A percentile compares a stretch with the other conserved stretches of the same genome.
phyloP scores from a whole-genome alignment of 2,113 vertebrate genomes.

The Lampris megalopsis region DNA sequence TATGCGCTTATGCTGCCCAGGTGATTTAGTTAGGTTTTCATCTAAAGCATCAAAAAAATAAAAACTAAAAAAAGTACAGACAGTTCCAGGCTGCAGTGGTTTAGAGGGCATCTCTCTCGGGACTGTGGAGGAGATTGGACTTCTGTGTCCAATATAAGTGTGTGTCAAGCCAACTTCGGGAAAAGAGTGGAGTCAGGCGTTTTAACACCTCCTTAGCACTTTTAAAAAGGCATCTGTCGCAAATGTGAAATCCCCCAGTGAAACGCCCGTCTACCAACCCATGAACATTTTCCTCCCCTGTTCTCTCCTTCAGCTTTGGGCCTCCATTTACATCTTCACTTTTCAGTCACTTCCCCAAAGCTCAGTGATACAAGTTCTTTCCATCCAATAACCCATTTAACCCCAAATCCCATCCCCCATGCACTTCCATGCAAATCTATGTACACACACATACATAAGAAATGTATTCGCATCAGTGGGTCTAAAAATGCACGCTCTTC shows the following conservation, averaged over 20 bases:
- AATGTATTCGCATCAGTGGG: too few species aligned
- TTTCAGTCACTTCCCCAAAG: too few species aligned
- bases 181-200: neutral
- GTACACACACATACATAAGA: too few species aligned
- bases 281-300: neutral
- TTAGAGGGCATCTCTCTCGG: neutral
- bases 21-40: too few species aligned
- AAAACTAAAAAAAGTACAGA: neutral
- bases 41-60: too few species aligned
- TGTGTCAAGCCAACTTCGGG: slow-evolving; percentile 7
- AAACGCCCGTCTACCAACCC: neutral
- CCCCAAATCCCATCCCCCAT: too few species aligned
- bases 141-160: slow-evolving; percentile 9
- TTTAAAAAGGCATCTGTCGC: slow-evolving; percentile 1
- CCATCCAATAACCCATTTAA: too few species aligned
- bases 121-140: slow-evolving; percentile 12
- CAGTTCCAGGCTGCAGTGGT: neutral
- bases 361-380: too few species aligned
- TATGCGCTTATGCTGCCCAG: too few species aligned
- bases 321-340: too few species aligned
- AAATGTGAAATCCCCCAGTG: neutral
- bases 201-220: slow-evolving; percentile 53
- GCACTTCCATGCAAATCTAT: too few species aligned
- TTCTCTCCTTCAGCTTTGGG: neutral
- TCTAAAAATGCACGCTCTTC: too few species aligned